Conservation (phyloP, 2,888 invertebrate genomes). For the Abrostola triplasia region DNA sequence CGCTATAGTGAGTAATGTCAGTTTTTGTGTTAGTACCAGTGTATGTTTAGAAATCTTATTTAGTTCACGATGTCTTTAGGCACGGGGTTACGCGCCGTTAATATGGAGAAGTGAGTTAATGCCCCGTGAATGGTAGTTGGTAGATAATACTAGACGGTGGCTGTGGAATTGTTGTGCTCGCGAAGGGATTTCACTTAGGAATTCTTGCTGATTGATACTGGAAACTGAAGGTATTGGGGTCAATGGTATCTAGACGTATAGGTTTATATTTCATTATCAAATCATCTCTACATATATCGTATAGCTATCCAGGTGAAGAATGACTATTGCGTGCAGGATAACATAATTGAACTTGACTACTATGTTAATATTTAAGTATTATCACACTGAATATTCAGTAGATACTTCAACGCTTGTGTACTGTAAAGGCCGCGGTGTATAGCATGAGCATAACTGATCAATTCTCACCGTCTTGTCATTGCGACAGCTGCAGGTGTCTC, state of each 20-base stretch:
- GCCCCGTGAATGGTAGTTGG: slow-evolving; percentile 21
- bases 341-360: no score
- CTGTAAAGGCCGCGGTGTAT: no score
- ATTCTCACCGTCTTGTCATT: no score
- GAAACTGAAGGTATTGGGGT: not conserved
- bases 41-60: slow-evolving; percentile 50
- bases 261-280: not conserved
- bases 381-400: no score
- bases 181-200: not conserved
- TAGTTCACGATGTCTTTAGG: slow-evolving; percentile 46
- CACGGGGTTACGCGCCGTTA: slow-evolving; percentile 28
- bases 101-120: slow-evolving; percentile 41
- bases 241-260: not conserved
- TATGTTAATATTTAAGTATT: no score
- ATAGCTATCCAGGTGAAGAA: no score
- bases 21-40: slow-evolving; percentile 45
- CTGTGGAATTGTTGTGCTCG: not conserved
- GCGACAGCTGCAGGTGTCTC: no score
- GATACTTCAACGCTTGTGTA: no score
- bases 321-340: no score
- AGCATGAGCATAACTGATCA: no score
- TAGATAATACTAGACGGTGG: not conserved
- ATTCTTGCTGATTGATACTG: not conserved
- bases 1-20: slow-evolving; percentile 44
- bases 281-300: no score